phyloP scores from a whole-genome alignment of 2,797 vertebrate species.

The Alfaro cultratus region DNA sequence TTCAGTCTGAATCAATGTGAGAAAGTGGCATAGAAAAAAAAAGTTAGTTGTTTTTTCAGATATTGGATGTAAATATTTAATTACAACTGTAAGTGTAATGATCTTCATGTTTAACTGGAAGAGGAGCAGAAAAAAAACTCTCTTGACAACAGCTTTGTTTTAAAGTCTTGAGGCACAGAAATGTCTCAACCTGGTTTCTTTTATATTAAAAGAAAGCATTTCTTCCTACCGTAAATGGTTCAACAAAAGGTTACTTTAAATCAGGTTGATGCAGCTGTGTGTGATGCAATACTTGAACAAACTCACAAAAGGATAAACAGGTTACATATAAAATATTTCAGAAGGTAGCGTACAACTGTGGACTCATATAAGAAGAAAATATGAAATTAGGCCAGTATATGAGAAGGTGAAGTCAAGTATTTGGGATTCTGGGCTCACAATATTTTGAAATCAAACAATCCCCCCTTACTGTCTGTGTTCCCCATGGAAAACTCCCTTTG shows the following conservation, averaged over 20 bases:
- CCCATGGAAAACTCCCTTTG: conserved; percentile 1
- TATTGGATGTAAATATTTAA: background rate
- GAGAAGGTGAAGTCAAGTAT: background rate
- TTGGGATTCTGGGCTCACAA: conserved; percentile 2
- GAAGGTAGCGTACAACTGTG: background rate
- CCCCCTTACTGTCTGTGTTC: background rate
- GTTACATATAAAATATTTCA: background rate
- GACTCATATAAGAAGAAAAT: background rate
- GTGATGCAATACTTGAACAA: background rate
- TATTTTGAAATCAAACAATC: conserved; percentile 7
- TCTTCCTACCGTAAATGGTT: background rate
- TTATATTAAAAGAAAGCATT: background rate
- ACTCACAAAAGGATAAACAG: background rate
- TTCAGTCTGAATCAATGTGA: background rate
- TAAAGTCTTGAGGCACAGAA: background rate
- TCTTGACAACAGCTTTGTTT: background rate
- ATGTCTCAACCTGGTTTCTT: background rate
- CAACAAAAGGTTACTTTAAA: background rate
- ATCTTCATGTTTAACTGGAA: background rate
- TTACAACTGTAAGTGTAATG: background rate
- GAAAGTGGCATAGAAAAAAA: background rate
- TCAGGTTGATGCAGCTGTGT: background rate
- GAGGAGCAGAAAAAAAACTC: background rate
- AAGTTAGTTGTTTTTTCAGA: background rate
- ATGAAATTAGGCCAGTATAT: background rate